Evolutionary conservation across 1,140 invertebrate species (phyloP).

Genomic region (Megalopta genalis): DNA sequence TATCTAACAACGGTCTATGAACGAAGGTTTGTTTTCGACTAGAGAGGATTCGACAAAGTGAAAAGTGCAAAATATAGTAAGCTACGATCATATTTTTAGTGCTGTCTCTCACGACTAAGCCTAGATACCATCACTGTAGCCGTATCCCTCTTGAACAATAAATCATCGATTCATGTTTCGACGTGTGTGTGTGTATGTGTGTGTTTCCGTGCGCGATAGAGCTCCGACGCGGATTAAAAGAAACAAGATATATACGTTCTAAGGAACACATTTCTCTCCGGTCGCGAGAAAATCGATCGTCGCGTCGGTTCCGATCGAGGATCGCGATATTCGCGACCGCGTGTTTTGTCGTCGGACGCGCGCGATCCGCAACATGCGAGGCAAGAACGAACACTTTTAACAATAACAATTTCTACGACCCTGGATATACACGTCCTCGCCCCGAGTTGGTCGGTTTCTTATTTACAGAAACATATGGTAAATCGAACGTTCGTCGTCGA

Average conservation of each 20-base stretch:
- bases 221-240: background rate
- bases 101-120: constrained; percentile 73
- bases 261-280: background rate
- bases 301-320: too few species aligned
- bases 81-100: constrained; percentile 74
- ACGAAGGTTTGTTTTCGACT: constrained; percentile 37
- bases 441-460: constrained; percentile 16
- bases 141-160: constrained; percentile 49
- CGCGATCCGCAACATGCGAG: constrained; percentile 25
- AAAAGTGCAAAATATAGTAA: constrained; percentile 78
- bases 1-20: constrained; percentile 27
- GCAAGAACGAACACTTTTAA: constrained; percentile 43
- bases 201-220: background rate
- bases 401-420: constrained; percentile 50
- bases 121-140: constrained; percentile 68
- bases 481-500: background rate
- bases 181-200: too few species aligned
- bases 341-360: too few species aligned
- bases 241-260: background rate
- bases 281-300: background rate
- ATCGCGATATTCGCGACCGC: too few species aligned
- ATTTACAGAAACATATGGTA: constrained; percentile 19
- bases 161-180: background rate
- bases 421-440: constrained; percentile 36
- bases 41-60: constrained; percentile 67